These are phyloP conservation scores for Calameuta idolon DNA, from an alignment of 2,888 invertebrate genomes.

Conservation along the genomic window DNA sequence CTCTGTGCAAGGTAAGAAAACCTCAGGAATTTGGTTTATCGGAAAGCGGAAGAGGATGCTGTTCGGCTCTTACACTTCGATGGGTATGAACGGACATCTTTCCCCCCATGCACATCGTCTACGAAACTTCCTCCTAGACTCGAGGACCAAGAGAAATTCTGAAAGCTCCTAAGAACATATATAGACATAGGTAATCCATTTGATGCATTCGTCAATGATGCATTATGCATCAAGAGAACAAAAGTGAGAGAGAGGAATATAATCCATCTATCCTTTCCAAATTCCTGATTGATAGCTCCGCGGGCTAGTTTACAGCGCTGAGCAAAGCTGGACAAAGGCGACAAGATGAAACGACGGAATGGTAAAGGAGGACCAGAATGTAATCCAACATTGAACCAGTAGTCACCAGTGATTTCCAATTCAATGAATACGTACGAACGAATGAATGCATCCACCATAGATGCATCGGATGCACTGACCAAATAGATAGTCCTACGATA, in stretches of 20 bases:
- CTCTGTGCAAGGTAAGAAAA: not conserved
- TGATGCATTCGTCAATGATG: not conserved
- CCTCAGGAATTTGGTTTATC: not conserved
- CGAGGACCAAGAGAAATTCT: not conserved
- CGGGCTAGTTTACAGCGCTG: not conserved
- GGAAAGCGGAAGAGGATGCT: not conserved
- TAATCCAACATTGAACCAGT: not conserved
- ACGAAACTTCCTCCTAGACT: not conserved
- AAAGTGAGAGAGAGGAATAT: not conserved
- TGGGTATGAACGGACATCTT: not conserved
- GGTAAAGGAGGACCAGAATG: not conserved
- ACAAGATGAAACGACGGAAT: not conserved
- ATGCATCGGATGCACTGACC: not conserved
- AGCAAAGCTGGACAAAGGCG: not conserved
- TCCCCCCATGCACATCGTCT: not conserved
- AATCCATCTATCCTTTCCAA: not conserved
- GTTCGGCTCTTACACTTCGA: not conserved
- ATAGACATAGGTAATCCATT: not conserved
- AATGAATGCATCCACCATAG: not conserved
- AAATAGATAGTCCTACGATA: not conserved
- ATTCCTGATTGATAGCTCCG: not conserved
- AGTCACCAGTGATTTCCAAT: not conserved
- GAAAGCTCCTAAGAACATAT: not conserved
- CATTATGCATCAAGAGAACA: constrained; percentile 1
- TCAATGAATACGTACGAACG: not conserved